phyloP scores from a whole-genome alignment of 1,140 invertebrate genomes.

The Apocrypta bakeri region DNA sequence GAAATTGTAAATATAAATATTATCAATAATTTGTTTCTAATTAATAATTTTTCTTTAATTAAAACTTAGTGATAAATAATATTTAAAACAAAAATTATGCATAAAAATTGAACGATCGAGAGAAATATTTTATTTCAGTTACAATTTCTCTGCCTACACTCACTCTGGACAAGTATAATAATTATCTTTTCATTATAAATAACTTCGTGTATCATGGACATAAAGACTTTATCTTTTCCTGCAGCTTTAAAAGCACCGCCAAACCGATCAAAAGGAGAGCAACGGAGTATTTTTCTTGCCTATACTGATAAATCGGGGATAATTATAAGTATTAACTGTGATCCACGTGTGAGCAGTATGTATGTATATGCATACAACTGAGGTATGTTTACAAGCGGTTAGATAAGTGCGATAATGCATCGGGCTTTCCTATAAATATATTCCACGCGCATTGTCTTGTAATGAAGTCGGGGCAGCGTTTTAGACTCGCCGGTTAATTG shows the following conservation, averaged over 20 bases:
- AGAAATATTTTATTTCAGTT: too few species aligned
- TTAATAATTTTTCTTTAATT: too few species aligned
- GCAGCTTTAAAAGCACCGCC: too few species aligned
- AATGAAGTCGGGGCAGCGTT: neutral
- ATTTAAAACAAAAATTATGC: too few species aligned
- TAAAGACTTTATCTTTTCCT: too few species aligned
- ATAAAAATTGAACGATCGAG: too few species aligned
- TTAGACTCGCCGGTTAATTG: conserved; percentile 37
- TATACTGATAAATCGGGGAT: conserved; percentile 39
- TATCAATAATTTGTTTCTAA: too few species aligned
- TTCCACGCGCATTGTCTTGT: neutral
- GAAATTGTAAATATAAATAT: too few species aligned
- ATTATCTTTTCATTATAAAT: conserved; percentile 32
- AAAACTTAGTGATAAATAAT: too few species aligned
- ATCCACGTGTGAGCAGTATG: neutral
- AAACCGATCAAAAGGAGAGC: neutral
- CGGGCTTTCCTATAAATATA: neutral
- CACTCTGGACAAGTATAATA: neutral
- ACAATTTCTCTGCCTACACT: too few species aligned
- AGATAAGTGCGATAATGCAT: conserved; percentile 41
- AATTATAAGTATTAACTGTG: conserved; percentile 22
- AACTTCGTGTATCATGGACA: neutral
- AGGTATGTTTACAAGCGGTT: conserved; percentile 25
- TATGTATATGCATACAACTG: neutral
- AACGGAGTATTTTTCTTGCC: neutral